These are phyloP conservation scores for Diabrotica undecimpunctata DNA, from an alignment of 1,140 invertebrate genomes.

Conservation along the genomic window DNA sequence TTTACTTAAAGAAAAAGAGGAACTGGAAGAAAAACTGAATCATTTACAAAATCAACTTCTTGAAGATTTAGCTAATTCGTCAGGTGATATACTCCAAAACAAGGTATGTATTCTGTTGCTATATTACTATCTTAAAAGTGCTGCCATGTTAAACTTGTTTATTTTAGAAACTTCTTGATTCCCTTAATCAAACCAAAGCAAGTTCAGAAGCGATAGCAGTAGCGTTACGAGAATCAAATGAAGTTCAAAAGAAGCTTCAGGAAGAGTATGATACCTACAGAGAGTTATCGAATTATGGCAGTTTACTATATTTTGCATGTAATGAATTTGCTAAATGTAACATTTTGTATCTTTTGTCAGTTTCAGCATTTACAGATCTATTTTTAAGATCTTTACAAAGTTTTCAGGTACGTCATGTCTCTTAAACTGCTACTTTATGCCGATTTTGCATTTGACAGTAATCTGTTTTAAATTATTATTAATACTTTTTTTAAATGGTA, in stretches of 20 bases:
- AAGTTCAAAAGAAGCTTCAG: slow-evolving; percentile 65
- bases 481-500: too few relatives aligned
- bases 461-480: too few relatives aligned
- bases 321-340: slow-evolving; percentile 64
- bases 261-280: slow-evolving; percentile 74
- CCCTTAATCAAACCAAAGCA: slow-evolving; percentile 86
- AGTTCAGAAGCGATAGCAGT: slow-evolving; percentile 77
- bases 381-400: slow-evolving; percentile 62
- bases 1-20: slow-evolving; percentile 71
- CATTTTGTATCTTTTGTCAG: slow-evolving; percentile 75
- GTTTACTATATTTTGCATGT: slow-evolving; percentile 75
- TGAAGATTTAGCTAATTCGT: slow-evolving; percentile 73
- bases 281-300: slow-evolving; percentile 71
- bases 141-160: too few relatives aligned
- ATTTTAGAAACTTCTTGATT: slow-evolving; percentile 74
- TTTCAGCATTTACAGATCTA: slow-evolving; percentile 68
- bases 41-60: slow-evolving; percentile 79
- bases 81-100: slow-evolving; percentile 88
- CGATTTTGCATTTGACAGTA: too few relatives aligned
- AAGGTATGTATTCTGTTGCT: slow-evolving; percentile 49
- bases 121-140: too few relatives aligned
- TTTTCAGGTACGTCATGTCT: slow-evolving; percentile 38
- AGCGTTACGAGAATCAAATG: slow-evolving; percentile 72
- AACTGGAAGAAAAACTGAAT: slow-evolving; percentile 72
- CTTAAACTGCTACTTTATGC: too few relatives aligned